A percentile compares a stretch with the other conserved stretches of the same genome.
These are phyloP conservation scores for Drosophila buzzatii DNA, from an alignment of 2,888 invertebrate genomes.

Conservation along the genomic window DNA sequence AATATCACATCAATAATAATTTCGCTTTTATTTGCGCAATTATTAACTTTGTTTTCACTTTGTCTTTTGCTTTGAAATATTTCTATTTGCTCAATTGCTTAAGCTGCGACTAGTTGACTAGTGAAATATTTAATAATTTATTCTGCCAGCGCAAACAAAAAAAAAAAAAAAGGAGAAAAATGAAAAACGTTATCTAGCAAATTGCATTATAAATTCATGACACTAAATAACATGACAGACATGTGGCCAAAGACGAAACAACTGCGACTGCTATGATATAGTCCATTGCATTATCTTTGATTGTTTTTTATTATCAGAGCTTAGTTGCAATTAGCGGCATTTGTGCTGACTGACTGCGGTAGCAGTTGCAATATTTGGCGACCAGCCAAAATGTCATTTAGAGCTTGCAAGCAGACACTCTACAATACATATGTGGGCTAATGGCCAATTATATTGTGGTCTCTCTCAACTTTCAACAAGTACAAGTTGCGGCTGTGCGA, in stretches of 20 bases:
- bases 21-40: background rate
- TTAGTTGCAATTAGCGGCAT: constrained; percentile 30
- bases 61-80: background rate
- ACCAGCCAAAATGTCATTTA: constrained; percentile 6
- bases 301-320: constrained; percentile 28
- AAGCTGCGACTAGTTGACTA: background rate
- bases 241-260: background rate
- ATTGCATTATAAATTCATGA: constrained; percentile 44
- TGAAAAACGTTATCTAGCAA: constrained; percentile 11
- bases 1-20: background rate
- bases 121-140: constrained; percentile 16
- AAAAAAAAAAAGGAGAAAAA: constrained; percentile 8
- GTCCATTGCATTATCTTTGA: constrained; percentile 16
- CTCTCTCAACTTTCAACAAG: constrained; percentile 7
- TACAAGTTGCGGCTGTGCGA: constrained; percentile 22
- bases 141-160: constrained; percentile 12
- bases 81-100: constrained; percentile 8
- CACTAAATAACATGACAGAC: constrained; percentile 2
- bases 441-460: constrained; percentile 44
- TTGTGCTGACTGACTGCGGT: background rate
- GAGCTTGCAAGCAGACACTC: constrained; percentile 15
- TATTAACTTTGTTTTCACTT: background rate
- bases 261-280: background rate
- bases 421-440: constrained; percentile 29
- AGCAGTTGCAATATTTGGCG: constrained; percentile 20